Conservation (phyloP, 2,888 invertebrate species). For the Prosopocoilus inquinatus region DNA sequence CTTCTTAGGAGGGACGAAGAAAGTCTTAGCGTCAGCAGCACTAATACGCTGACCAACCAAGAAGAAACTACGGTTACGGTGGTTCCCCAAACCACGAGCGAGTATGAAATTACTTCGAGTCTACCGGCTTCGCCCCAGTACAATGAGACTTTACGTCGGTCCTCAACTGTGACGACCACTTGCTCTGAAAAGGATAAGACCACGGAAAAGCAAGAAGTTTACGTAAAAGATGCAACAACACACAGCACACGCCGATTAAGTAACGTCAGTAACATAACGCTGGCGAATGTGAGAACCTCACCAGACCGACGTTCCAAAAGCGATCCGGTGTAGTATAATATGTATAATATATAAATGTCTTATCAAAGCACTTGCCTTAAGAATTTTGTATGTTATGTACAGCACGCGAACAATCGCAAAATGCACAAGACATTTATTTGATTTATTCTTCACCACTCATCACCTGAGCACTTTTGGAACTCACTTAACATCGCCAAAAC, state of each 20-base stretch:
- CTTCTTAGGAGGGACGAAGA: slow-evolving; percentile 42
- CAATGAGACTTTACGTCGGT: slow-evolving; percentile 45
- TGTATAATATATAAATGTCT: background rate
- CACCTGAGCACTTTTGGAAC: slow-evolving; percentile 43
- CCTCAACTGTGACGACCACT: slow-evolving; percentile 47
- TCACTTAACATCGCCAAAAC: slow-evolving; percentile 10
- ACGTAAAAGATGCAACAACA: slow-evolving; percentile 1
- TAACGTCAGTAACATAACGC: slow-evolving; percentile 57
- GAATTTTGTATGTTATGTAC: background rate
- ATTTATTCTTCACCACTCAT: too few relatives aligned
- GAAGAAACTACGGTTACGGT: slow-evolving; percentile 35
- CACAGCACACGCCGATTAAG: slow-evolving; percentile 48
- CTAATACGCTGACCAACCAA: slow-evolving; percentile 45
- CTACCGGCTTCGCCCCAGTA: slow-evolving; percentile 39
- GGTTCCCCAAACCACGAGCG: slow-evolving; percentile 31
- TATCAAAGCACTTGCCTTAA: background rate
- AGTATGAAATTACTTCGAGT: slow-evolving; percentile 40
- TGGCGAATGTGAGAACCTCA: slow-evolving; percentile 61
- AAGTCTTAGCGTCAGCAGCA: slow-evolving; percentile 43
- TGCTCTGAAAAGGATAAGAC: slow-evolving; percentile 40
- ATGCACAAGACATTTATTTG: too few relatives aligned
- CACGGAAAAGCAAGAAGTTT: slow-evolving; percentile 37
- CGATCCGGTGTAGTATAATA: slow-evolving; percentile 49
- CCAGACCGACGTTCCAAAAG: slow-evolving; percentile 43
- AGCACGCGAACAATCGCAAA: background rate